Percentiles rank a stretch among this genome's conserved stretches.
Conservation (phyloP, 2,797 vertebrate genomes). For the Acanthurus tractus region DNA sequence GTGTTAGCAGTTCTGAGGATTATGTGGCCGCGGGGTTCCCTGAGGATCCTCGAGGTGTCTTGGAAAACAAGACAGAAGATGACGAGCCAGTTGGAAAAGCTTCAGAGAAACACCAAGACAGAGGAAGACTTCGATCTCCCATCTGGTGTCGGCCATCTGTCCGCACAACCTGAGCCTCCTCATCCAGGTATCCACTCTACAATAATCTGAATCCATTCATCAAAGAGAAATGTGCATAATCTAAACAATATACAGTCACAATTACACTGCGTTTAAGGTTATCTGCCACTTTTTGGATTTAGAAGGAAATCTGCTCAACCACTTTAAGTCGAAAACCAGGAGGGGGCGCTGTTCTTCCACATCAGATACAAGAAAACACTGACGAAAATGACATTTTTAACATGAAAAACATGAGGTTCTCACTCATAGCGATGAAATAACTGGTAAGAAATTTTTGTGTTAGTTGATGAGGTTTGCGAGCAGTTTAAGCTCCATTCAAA, state of each 20-base stretch:
- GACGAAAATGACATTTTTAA: not conserved
- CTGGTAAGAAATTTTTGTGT: too few species aligned
- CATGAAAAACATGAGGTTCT: not conserved
- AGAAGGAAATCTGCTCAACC: not conserved
- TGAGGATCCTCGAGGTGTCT: slow-evolving; percentile 25
- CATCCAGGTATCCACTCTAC: not conserved
- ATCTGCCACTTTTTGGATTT: not conserved
- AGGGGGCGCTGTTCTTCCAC: not conserved
- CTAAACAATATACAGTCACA: not conserved
- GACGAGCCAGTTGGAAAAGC: slow-evolving; percentile 59
- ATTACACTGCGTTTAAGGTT: not conserved
- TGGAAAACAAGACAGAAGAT: slow-evolving; percentile 34
- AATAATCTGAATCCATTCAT: not conserved
- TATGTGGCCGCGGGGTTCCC: slow-evolving; percentile 17
- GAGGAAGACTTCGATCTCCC: slow-evolving; percentile 36
- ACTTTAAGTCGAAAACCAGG: not conserved
- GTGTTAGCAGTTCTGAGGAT: slow-evolving; percentile 36
- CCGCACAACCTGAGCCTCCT: slow-evolving; percentile 17
- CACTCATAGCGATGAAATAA: not conserved
- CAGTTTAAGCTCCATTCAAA: too few species aligned
- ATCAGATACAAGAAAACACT: not conserved
- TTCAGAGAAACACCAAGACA: slow-evolving; percentile 54
- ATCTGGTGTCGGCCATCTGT: slow-evolving; percentile 59
- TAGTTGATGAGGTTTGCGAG: too few species aligned
- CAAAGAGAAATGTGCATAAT: too few species aligned